Evolutionary conservation across 1,140 invertebrate genomes (phyloP).

Genomic region (Lepidotrigona ventralis): DNA sequence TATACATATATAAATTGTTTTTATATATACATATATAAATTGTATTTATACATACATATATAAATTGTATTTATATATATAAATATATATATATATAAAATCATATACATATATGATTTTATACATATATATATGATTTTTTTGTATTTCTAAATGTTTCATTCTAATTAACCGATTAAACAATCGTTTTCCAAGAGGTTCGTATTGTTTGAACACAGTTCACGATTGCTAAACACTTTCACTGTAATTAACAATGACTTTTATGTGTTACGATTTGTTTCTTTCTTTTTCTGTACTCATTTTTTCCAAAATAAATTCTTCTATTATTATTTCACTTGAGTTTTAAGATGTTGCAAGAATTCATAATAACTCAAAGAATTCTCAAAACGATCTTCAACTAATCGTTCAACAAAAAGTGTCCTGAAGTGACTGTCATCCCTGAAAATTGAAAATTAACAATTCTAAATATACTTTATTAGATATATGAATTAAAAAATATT

Average conservation of each 20-base stretch:
- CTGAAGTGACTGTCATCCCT: conserved; percentile 94
- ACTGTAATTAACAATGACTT: conserved; percentile 35
- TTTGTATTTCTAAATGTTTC: conserved; percentile 17
- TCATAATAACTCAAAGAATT: conserved; percentile 97
- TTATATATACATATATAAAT: conserved; percentile 22
- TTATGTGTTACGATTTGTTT: conserved; percentile 27
- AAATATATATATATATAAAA: conserved; percentile 6
- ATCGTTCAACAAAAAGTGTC: conserved; percentile 90
- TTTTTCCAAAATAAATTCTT: conserved; percentile 43
- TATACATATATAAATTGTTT: conserved; percentile 2
- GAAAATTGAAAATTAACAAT: conserved; percentile 62
- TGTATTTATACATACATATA: conserved; percentile 6
- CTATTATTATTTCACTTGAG: conserved; percentile 88
- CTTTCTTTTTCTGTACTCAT: not conserved
- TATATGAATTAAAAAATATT: not conserved
- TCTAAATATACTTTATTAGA: not conserved
- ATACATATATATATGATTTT: conserved; percentile 3
- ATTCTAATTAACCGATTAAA: conserved; percentile 39
- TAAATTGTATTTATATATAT: not conserved
- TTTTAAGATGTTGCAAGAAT: conserved; percentile 97
- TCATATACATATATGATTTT: too few species aligned
- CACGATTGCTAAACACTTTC: conserved; percentile 51
- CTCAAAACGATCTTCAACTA: conserved; percentile 97
- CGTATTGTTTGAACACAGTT: conserved; percentile 47
- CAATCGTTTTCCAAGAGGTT: conserved; percentile 35